Evolutionary conservation across 2,797 vertebrate genomes (phyloP).

Genomic region (Enteromius argenteus): DNA sequence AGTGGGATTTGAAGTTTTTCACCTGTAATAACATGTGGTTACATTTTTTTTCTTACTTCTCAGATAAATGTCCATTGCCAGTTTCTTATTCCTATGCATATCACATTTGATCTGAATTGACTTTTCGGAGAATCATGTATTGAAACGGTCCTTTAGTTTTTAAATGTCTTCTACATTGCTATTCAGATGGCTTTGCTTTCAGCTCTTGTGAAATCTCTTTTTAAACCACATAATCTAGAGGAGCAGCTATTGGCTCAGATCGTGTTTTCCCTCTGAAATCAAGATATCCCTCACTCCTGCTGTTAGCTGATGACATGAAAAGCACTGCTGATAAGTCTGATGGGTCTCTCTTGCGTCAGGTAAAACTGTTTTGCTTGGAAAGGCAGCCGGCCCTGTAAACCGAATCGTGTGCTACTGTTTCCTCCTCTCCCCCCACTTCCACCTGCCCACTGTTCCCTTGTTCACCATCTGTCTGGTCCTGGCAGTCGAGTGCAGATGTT

Average conservation of each 20-base stretch:
- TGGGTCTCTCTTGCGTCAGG: slow-evolving; percentile 57
- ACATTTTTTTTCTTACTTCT: not conserved
- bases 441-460: slow-evolving; percentile 4
- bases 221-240: not conserved
- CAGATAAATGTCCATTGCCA: not conserved
- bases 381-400: slow-evolving; percentile 35
- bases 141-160: not conserved
- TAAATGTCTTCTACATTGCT: not conserved
- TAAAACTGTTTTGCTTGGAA: slow-evolving; percentile 13
- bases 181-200: not conserved
- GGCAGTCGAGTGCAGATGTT: slow-evolving; percentile 42
- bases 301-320: slow-evolving; percentile 58
- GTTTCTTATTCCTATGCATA: not conserved
- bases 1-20: not conserved
- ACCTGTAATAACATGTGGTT: not conserved
- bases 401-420: slow-evolving; percentile 10
- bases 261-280: slow-evolving; percentile 50
- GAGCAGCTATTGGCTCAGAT: not conserved
- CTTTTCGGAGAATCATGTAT: not conserved
- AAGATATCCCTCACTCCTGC: slow-evolving; percentile 40
- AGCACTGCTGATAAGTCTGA: slow-evolving; percentile 50
- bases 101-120: not conserved
- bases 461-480: slow-evolving; percentile 51
- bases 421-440: not conserved
- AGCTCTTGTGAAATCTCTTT: not conserved